phyloP scores from a whole-genome alignment of 1,140 invertebrate species.

The Ceratitis capitata region DNA sequence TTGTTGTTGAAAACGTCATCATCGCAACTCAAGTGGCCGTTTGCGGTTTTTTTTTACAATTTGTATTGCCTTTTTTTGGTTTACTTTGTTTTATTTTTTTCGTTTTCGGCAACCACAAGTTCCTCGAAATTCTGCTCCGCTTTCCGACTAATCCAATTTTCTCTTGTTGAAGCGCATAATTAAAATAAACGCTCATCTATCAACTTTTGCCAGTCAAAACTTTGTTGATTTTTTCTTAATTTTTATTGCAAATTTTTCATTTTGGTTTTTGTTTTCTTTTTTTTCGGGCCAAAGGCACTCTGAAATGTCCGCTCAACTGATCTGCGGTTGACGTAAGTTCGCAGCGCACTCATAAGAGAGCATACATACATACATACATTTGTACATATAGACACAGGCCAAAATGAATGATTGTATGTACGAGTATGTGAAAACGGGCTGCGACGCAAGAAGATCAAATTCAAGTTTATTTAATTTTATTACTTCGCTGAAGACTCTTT shows the following conservation, averaged over 20 bases:
- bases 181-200: constrained; percentile 41
- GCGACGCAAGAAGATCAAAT: background rate
- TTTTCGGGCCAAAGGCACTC: background rate
- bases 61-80: background rate
- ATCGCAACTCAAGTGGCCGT: background rate
- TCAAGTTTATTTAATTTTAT: constrained; percentile 23
- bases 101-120: background rate
- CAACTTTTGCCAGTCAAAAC: constrained; percentile 7
- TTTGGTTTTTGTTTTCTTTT: background rate
- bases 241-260: background rate
- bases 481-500: background rate
- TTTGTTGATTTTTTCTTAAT: background rate
- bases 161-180: constrained; percentile 36
- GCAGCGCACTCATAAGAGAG: background rate
- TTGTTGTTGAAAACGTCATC: background rate
- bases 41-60: background rate
- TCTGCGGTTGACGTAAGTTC: constrained; percentile 21
- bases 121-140: background rate
- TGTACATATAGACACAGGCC: no score
- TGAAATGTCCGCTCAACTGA: background rate
- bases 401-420: background rate
- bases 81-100: background rate
- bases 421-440: background rate
- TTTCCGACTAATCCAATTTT: constrained; percentile 38
- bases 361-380: background rate